Conservation (phyloP, 2,113 vertebrate species). For the Tyto alba region DNA sequence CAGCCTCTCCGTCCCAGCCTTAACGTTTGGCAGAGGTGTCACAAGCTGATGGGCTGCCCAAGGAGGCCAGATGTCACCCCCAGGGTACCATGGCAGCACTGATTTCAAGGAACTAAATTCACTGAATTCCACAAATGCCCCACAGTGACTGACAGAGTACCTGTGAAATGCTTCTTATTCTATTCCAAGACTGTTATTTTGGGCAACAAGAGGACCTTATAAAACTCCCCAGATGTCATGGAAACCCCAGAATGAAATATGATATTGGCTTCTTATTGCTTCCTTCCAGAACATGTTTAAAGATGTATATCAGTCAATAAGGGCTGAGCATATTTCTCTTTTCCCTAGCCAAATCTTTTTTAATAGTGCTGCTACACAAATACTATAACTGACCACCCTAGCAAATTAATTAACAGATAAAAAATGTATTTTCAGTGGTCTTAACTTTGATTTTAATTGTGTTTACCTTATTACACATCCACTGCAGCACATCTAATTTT, state of each 20-base stretch:
- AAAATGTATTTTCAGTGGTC: background rate
- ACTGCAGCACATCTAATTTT: background rate
- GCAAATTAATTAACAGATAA: background rate
- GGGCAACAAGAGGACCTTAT: background rate
- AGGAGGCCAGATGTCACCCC: background rate
- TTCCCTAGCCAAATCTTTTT: background rate
- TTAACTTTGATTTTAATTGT: background rate
- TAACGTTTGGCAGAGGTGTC: background rate
- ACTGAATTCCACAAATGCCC: background rate
- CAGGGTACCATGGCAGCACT: background rate
- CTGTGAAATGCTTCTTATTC: background rate
- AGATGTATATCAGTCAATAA: background rate
- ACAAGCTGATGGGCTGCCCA: background rate
- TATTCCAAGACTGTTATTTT: background rate
- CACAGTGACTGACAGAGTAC: background rate
- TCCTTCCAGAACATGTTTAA: background rate
- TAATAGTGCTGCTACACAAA: background rate
- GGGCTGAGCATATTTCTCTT: background rate
- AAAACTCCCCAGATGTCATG: background rate
- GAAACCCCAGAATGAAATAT: background rate
- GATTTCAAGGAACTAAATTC: background rate
- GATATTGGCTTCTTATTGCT: background rate
- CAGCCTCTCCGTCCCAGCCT: background rate
- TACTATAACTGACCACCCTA: background rate
- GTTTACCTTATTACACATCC: background rate